Percentiles rank a stretch among this genome's conserved stretches.
Conservation (phyloP, 2,888 invertebrate genomes). For the Yponomeuta plumbellus region DNA sequence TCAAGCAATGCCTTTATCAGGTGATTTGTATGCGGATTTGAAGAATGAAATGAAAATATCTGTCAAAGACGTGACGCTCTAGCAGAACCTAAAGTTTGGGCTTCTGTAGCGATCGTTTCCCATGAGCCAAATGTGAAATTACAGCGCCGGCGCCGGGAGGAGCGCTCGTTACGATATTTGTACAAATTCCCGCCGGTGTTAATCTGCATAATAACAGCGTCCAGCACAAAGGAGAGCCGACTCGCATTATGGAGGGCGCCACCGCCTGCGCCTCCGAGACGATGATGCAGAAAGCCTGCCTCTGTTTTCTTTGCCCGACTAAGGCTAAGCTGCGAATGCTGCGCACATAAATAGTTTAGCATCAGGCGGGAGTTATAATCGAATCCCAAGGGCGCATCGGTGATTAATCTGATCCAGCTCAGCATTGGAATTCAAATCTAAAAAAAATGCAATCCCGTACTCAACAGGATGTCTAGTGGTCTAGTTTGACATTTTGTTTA, state of each 20-base stretch:
- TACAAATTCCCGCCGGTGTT: slow-evolving; percentile 76
- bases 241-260: slow-evolving; percentile 71
- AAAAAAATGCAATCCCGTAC: too few species aligned
- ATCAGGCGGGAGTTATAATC: too few species aligned
- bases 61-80: not conserved
- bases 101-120: slow-evolving; percentile 23
- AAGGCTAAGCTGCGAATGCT: too few species aligned
- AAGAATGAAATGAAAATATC: too few species aligned
- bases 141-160: slow-evolving; percentile 67
- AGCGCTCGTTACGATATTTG: slow-evolving; percentile 75
- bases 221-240: slow-evolving; percentile 70
- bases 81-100: not conserved
- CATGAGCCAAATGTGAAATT: slow-evolving; percentile 66
- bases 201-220: slow-evolving; percentile 77
- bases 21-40: too few species aligned
- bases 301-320: not conserved
- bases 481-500: too few species aligned
- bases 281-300: not conserved
- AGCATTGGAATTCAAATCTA: too few species aligned
- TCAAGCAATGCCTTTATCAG: too few species aligned
- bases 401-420: too few species aligned
- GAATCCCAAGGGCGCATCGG: too few species aligned
- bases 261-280: slow-evolving; percentile 46
- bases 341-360: too few species aligned
- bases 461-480: too few species aligned